Percentiles rank a stretch among this genome's conserved stretches.
phyloP scores from a whole-genome alignment of 2,113 vertebrate genomes.

The Baryphthengus martii region DNA sequence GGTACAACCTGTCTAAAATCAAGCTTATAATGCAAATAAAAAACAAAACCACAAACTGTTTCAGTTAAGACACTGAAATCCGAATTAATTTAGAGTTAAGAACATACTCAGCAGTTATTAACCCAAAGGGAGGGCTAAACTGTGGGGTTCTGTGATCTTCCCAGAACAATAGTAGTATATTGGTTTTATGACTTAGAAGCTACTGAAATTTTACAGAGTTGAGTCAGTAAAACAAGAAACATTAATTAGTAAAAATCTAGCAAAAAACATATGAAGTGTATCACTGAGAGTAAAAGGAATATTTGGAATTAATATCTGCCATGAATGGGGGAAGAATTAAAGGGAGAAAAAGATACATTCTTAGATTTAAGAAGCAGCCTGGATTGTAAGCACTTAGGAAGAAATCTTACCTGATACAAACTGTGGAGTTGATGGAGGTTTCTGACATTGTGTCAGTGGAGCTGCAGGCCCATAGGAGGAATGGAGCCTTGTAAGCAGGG shows the following conservation, averaged over 20 bases:
- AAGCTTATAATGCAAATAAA: neutral
- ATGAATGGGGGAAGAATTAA: neutral
- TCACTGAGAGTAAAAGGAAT: neutral
- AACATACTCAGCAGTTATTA: neutral
- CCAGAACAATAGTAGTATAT: neutral
- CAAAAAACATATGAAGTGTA: neutral
- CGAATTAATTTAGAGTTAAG: neutral
- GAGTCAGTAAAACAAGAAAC: neutral
- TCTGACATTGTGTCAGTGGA: neutral
- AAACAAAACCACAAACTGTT: neutral
- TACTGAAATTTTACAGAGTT: neutral
- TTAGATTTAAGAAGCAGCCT: neutral
- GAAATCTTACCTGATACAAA: neutral
- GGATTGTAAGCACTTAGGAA: neutral
- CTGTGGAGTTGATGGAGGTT: neutral
- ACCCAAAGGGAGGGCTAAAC: neutral
- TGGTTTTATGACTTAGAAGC: neutral
- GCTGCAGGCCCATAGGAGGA: neutral
- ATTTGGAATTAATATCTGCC: neutral
- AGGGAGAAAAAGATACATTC: neutral
- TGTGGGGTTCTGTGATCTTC: neutral
- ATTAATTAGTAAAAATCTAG: neutral
- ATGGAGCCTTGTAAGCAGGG: neutral
- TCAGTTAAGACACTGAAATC: neutral
- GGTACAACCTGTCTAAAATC: neutral